Evolutionary conservation across 2,888 invertebrate genomes (phyloP), one percentile per base, ranked within the genome.

Genomic region (Poecilus cupreus): DNA sequence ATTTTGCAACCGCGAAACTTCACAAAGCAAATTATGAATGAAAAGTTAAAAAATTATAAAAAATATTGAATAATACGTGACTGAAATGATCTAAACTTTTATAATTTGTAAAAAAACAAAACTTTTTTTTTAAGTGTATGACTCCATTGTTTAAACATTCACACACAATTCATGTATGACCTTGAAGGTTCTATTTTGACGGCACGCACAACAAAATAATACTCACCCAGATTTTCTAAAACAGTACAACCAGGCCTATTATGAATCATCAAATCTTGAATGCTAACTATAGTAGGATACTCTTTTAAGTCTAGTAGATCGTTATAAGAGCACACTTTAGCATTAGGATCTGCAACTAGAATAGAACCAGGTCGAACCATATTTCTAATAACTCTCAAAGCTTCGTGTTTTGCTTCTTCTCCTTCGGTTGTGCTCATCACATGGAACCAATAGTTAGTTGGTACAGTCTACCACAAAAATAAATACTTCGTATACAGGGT

Each of bases 171-270:
- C n/a, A n/a, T n/a, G n/a, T n/a, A n/a, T n/a, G n/a, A n/a, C n/a
- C n/a, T n/a, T n/a, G n/a, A n/a, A n/a, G n/a, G n/a, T n/a, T n/a
- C n/a, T n/a, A n/a, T n/a, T n/a, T n/a, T n/a, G n/a, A n/a, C n/a
- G n/a, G n/a, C n/a, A n/a, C n/a, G n/a, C n/a, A n/a, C n/a, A n/a
- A n/a, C n/a, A n/a, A n/a, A n/a, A n/a, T n/a, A n/a, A n/a, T 46
- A 49, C 46, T 49, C 83, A 90, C 90, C 86, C 84, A 91, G 90
- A 82, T 89, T 88, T 83, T 89, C 89, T 90, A 91, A 89, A 32
- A 81, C 46, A 0, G 74, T 81, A 16, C 13, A 26, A 5, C 32
- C 75, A 1, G 57, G 18, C 8, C 13, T 74, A 16, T 81, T 81
- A 76, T 87, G 87, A 16, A 83, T 80, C 32, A 84, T 83, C 18